Evolutionary conservation across 2,888 invertebrate species (phyloP), one percentile per base, ranked within the genome.

Genomic region (Drosophila maculinotata): DNA sequence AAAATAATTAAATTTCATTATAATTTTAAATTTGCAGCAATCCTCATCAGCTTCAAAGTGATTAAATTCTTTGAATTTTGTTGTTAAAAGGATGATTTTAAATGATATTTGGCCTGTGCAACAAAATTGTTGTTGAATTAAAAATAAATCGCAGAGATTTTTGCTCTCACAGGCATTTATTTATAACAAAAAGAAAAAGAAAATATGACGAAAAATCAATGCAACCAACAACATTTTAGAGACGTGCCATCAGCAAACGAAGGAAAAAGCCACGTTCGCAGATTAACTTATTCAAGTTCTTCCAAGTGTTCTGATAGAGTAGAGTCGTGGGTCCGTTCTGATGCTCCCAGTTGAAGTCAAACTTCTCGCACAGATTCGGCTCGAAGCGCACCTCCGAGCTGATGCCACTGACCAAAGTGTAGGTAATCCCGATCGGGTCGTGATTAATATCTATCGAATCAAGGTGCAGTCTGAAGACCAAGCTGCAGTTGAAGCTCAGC

Each of bases 351-450:
- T 39, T 25, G 23, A 62, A 77, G 3, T 65, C 64, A 3, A 5
- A 65, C 0, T 64, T 66, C 15, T 74, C 63, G 28, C 69, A 65
- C 1, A 77, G 30, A 48, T 77, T 77, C 17, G 58, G 36, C 38
- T 17, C 33, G 8, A 77, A 77, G 1, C 33, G 41, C 0, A 75
- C 52, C 2, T 69, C 75, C 8, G 69, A 65, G 30, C 52, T 33
- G 14, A 36, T 47, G 20, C 66, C 53, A 9, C 42, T 42, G 5
- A 69, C 20, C 42, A 78, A 3, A 1, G 62, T 58, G 33, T 58
- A 78, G 26, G 52, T 58, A 1, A 72, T 14, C 1, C 49, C 33
- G n/a, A 76, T 1, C 0, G 35, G 3, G 15, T n/a, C 0, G 1
- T 25, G 36, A 0, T 4, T 10, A 0, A 2, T 0, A 0, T 23